These are phyloP conservation scores for Nasonia giraulti DNA, from an alignment of 1,140 invertebrate genomes.

Conservation along the genomic window DNA sequence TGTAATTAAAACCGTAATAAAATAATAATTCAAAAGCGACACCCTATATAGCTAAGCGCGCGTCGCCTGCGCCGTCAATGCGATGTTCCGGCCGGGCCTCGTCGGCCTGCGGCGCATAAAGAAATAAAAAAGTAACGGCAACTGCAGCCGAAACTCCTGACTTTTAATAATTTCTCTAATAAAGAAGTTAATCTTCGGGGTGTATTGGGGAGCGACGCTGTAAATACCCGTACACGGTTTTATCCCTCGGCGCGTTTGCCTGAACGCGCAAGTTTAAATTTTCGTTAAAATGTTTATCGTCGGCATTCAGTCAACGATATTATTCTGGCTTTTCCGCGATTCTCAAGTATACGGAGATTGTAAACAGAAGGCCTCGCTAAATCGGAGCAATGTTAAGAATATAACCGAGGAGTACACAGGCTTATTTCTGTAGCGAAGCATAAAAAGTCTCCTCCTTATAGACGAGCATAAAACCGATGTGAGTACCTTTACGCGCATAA, in stretches of 20 bases:
- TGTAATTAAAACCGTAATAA: constrained; percentile 46
- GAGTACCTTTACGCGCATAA: no score
- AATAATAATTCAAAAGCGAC: constrained; percentile 45
- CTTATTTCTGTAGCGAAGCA: not conserved
- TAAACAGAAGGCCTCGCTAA: not conserved
- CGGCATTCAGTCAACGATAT: not conserved
- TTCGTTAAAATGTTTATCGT: not conserved
- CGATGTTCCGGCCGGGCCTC: no score
- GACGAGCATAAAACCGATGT: not conserved
- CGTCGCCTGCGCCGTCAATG: no score
- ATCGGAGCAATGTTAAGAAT: constrained; percentile 1
- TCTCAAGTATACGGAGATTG: not conserved
- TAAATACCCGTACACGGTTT: constrained; percentile 1
- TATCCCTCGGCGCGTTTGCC: not conserved
- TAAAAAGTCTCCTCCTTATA: not conserved
- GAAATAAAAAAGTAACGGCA: constrained; percentile 35
- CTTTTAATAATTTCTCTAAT: constrained; percentile 35
- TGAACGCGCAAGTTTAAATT: not conserved
- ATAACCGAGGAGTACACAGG: not conserved
- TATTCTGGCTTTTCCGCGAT: not conserved
- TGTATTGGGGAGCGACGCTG: not conserved
- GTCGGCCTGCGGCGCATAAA: not conserved
- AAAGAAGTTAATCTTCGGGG: constrained; percentile 44
- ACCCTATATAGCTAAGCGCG: not conserved
- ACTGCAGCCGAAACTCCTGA: constrained; percentile 20